Base-by-base conservation (phyloP, 2,888 invertebrate species). In the Andrena minutula region DNA sequence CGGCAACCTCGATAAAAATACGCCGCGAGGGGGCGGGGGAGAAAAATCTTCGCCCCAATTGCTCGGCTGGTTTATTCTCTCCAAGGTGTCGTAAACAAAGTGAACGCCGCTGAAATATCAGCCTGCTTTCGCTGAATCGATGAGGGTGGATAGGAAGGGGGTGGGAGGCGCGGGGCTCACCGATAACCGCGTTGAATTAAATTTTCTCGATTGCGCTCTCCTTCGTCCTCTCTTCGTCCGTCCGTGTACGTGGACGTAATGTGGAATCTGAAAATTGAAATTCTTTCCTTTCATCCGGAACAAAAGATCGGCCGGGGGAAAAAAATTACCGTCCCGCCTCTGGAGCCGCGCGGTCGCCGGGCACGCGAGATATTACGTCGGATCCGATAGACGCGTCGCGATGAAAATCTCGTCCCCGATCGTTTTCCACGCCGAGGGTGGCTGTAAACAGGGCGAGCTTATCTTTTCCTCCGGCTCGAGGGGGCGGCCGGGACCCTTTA, bases 371-470 rank as follows among this genome's bases (percentile, higher is more conserved):
- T 75, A 75, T 71, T 61, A 56, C 71, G 10, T 2, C 56, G 72
- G 70, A 84, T 75, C 72, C 75, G 84, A 86, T 86, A 79, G 87
- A 82, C 79, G 85, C 77, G 75, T 74, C 77, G 69, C 79, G 87
- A 87, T 87, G 86, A 77, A 86, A 86, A 86, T 86, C 86, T 86
- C 85, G 77, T 75, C 79, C 63, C 77, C 72, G 89, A 89, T 89
- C 86, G 86, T 82, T 85, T 41, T 78, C 85, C 84, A 80, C 77
- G 82, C 64, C 65, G 82, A 89, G 86, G 88, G 88, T 79, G 79
- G 82, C 84, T 83, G 88, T 88, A 88, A 88, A 88, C 88, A 89
- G 86, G 75, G 65, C 75, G 79, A 80, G 89, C 89, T 89, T 89
- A 89, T 89, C 89, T 89, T 74, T 77, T 81, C 74, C 79, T 78